Conservation (phyloP, 2,113 vertebrate genomes). For the Notarius quadriscutis region DNA sequence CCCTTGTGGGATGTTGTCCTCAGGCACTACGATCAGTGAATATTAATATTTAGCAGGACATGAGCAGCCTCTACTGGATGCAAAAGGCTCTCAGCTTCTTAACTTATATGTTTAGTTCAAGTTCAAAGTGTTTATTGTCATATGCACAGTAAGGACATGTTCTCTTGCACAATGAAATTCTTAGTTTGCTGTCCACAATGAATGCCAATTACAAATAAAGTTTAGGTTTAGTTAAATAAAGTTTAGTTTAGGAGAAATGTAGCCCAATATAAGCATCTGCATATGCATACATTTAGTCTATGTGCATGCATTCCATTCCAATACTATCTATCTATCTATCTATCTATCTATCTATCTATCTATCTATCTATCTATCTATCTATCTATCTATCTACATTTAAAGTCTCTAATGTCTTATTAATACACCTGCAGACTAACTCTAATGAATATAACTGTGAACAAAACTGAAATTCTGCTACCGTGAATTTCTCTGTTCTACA, state of each 20-base stretch:
- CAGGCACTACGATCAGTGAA: constrained; percentile 10
- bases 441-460: not conserved
- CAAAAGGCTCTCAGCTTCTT: not conserved
- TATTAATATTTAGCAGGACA: constrained; percentile 18
- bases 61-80: constrained; percentile 46
- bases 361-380: too few species aligned
- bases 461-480: not conserved
- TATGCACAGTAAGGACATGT: too few species aligned
- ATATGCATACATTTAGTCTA: not conserved
- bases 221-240: too few species aligned
- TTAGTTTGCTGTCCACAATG: too few species aligned
- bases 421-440: not conserved
- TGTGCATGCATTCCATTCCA: not conserved
- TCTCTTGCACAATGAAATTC: too few species aligned
- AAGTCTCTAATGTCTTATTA: not conserved
- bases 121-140: too few species aligned
- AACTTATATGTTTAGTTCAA: too few species aligned
- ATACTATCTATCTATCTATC: too few species aligned
- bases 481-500: not conserved
- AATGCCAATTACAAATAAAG: too few species aligned
- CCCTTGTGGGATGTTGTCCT: not conserved
- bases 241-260: not conserved
- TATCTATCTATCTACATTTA: not conserved
- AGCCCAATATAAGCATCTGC: not conserved
- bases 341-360: too few species aligned